phyloP scores from a whole-genome alignment of 2,888 invertebrate species.

The Polymixis flavicincta region DNA sequence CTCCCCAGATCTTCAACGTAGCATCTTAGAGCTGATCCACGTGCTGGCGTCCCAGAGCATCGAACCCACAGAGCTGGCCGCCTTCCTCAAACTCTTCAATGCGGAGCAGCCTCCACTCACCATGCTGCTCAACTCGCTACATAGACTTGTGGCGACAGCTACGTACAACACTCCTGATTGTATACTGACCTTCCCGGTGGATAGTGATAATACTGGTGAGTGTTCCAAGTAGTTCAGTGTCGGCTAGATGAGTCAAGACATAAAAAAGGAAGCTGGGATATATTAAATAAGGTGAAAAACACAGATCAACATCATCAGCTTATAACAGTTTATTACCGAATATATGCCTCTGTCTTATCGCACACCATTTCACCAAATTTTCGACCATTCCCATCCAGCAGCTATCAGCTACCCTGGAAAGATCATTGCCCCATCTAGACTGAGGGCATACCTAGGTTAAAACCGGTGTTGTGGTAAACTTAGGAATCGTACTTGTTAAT shows the following conservation, averaged over 20 bases:
- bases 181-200: constrained; percentile 89
- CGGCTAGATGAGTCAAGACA: too few species aligned
- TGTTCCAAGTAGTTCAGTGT: background rate
- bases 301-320: background rate
- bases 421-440: background rate
- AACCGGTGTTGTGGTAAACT: background rate
- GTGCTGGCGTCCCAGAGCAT: constrained; percentile 89
- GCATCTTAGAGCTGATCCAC: constrained; percentile 91
- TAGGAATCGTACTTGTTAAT: background rate
- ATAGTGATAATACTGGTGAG: constrained; percentile 65
- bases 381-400: background rate
- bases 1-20: constrained; percentile 91
- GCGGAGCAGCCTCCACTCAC: constrained; percentile 89
- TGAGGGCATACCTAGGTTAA: background rate
- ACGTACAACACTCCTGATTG: constrained; percentile 89
- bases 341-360: accelerated
- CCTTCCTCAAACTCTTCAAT: constrained; percentile 91
- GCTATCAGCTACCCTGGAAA: background rate
- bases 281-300: too few species aligned
- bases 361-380: background rate
- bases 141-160: constrained; percentile 81
- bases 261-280: background rate
- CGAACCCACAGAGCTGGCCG: constrained; percentile 88
- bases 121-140: constrained; percentile 86
- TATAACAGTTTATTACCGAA: background rate